Conservation (phyloP, 2,888 invertebrate genomes). For the Trilocha varians region DNA sequence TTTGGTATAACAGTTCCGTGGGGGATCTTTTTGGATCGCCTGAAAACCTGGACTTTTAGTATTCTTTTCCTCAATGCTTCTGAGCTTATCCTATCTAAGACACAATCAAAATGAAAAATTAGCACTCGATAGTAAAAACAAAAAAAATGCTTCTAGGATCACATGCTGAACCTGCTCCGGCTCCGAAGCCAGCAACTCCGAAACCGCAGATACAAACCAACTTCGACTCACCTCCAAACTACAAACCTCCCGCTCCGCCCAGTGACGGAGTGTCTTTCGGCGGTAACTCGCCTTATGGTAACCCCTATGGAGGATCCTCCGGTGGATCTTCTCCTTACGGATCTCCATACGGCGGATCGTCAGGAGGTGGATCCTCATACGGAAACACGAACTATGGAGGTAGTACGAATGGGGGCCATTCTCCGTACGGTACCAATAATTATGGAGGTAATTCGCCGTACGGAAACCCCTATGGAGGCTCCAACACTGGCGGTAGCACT, state of each 20-base stretch:
- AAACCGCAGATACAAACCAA: slow-evolving; percentile 41
- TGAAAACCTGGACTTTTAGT: not conserved
- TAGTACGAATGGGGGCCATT: slow-evolving; percentile 14
- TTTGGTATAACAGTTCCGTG: not conserved
- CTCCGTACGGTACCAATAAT: no score
- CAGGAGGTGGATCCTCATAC: slow-evolving; percentile 10
- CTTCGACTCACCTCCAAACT: slow-evolving; percentile 49
- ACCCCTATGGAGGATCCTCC: slow-evolving; percentile 12
- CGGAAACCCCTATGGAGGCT: slow-evolving; percentile 17
- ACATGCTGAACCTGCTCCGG: slow-evolving; percentile 46
- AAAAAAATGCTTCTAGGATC: slow-evolving; percentile 39
- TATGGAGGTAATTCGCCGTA: slow-evolving; percentile 16
- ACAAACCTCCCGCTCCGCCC: slow-evolving; percentile 60
- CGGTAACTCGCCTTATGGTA: slow-evolving; percentile 19
- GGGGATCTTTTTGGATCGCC: not conserved
- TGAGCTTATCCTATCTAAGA: not conserved
- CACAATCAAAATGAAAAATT: not conserved
- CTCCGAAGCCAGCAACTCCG: slow-evolving; percentile 34
- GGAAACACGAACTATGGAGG: slow-evolving; percentile 19
- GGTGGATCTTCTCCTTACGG: slow-evolving; percentile 18
- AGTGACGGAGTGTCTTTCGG: slow-evolving; percentile 28
- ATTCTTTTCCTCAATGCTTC: no score
- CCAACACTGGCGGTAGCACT: slow-evolving; percentile 16
- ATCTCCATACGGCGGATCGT: slow-evolving; percentile 15
- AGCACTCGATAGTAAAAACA: not conserved